Evolutionary conservation across 2,888 invertebrate species (phyloP).

Genomic region (Lycophotia porphyrea): DNA sequence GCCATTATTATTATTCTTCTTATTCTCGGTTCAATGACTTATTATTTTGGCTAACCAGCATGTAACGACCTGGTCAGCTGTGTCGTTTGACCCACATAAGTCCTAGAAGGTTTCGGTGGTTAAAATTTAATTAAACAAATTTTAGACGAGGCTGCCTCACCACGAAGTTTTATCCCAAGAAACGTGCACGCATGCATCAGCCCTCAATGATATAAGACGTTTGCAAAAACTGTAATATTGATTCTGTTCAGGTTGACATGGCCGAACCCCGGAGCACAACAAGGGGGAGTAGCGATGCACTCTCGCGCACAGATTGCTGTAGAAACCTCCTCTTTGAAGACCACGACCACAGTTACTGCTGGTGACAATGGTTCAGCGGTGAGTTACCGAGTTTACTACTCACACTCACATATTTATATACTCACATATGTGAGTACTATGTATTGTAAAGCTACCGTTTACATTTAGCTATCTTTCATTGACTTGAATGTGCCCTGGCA

Average conservation of each 20-base stretch:
- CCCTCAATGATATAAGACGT: background rate
- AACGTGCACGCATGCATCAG: background rate
- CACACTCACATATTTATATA: too few relatives aligned
- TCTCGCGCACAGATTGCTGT: constrained; percentile 82
- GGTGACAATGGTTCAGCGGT: constrained; percentile 71
- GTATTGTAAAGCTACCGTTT: too few relatives aligned
- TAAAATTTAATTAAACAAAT: too few relatives aligned
- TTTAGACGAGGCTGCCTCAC: background rate
- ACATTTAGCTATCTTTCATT: too few relatives aligned
- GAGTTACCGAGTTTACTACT: constrained; percentile 44
- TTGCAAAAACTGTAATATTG: background rate
- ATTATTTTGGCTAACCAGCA: too few relatives aligned
- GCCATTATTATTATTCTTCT: too few relatives aligned
- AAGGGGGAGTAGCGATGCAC: constrained; percentile 85
- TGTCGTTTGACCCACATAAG: too few relatives aligned
- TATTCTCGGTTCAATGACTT: too few relatives aligned
- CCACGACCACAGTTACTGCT: constrained; percentile 74
- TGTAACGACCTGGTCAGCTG: too few relatives aligned
- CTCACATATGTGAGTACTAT: too few relatives aligned
- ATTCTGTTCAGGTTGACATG: constrained; percentile 77
- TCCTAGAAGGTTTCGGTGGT: too few relatives aligned
- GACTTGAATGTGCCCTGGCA: too few relatives aligned
- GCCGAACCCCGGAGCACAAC: constrained; percentile 83
- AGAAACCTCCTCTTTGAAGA: constrained; percentile 69
- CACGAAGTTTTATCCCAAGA: background rate